These are phyloP conservation scores for Hiodon alosoides DNA, from an alignment of 2,113 vertebrate genomes.

Conservation along the genomic window DNA sequence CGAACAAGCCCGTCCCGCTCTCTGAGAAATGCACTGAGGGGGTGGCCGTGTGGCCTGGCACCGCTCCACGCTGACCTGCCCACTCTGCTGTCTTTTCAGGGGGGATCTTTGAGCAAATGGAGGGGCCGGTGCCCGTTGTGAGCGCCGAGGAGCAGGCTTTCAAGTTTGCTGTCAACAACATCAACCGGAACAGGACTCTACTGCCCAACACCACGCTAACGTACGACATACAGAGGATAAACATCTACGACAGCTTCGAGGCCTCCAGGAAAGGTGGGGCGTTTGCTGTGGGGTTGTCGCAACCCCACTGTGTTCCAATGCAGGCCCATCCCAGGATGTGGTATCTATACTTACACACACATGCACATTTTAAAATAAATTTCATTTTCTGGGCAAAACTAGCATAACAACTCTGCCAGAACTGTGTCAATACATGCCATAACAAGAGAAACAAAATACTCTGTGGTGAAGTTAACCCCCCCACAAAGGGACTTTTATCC, in stretches of 20 bases:
- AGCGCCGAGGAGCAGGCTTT: conserved; percentile 94
- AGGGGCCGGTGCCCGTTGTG: conserved; percentile 84
- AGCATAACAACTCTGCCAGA: too few species aligned
- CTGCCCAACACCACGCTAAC: conserved; percentile 95
- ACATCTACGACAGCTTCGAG: conserved; percentile 98
- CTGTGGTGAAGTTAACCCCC: too few species aligned
- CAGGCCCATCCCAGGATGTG: too few species aligned
- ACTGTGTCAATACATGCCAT: too few species aligned
- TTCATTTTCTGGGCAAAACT: too few species aligned
- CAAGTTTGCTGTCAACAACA: conserved; percentile 96
- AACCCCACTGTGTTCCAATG: background rate
- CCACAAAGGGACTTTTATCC: too few species aligned
- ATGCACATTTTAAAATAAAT: too few species aligned
- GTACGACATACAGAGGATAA: conserved; percentile 98
- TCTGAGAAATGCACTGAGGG: conserved; percentile 34
- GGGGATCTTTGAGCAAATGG: conserved; percentile 92
- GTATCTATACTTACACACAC: too few species aligned
- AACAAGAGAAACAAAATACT: too few species aligned
- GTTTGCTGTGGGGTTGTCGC: background rate
- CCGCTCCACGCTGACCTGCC: conserved; percentile 12
- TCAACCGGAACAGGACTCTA: conserved; percentile 94
- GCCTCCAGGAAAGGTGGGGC: conserved; percentile 92
- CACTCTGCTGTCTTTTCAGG: conserved; percentile 63
- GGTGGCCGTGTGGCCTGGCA: conserved; percentile 21
- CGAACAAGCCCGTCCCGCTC: conserved; percentile 32